phyloP scores from a whole-genome alignment of 1,140 invertebrate species.

The Neodiprion fabricii region DNA sequence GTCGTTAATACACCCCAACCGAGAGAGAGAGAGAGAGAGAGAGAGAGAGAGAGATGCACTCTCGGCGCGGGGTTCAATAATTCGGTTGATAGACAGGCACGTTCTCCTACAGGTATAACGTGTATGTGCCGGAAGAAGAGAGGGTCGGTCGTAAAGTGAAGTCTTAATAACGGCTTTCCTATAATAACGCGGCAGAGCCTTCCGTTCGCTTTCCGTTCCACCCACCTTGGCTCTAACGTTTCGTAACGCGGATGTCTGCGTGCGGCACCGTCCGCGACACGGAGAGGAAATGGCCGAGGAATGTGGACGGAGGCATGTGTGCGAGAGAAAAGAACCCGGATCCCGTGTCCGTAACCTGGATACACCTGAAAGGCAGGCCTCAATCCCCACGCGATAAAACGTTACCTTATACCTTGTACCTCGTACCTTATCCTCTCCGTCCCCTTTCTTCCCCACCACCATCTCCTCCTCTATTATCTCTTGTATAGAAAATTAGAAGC shows the following conservation, averaged over 20 bases:
- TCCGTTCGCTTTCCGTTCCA: neutral
- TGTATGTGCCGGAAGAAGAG: slow-evolving; percentile 46
- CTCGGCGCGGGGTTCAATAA: neutral
- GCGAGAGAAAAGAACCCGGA: neutral
- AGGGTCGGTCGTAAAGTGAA: slow-evolving; percentile 40
- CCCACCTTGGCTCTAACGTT: neutral
- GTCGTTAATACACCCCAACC: neutral
- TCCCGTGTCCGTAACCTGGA: neutral
- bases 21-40: too few species aligned
- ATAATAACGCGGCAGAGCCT: slow-evolving; percentile 19
- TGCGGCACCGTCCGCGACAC: too few species aligned
- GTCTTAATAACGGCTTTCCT: slow-evolving; percentile 53
- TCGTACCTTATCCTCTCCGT: slow-evolving; percentile 10
- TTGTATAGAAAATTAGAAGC: too few species aligned
- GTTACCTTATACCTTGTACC: slow-evolving; percentile 31
- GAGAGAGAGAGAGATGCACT: too few species aligned
- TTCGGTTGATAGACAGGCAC: slow-evolving; percentile 1
- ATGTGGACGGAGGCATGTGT: too few species aligned
- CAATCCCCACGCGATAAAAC: slow-evolving; percentile 28
- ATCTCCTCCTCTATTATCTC: too few species aligned
- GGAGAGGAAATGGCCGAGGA: too few species aligned
- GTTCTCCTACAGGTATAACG: neutral
- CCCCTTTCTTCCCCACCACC: too few species aligned
- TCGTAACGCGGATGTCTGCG: neutral
- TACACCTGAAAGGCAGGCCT: too few species aligned